phyloP scores from a whole-genome alignment of 1,140 invertebrate genomes.

The Sinonovacula constricta region DNA sequence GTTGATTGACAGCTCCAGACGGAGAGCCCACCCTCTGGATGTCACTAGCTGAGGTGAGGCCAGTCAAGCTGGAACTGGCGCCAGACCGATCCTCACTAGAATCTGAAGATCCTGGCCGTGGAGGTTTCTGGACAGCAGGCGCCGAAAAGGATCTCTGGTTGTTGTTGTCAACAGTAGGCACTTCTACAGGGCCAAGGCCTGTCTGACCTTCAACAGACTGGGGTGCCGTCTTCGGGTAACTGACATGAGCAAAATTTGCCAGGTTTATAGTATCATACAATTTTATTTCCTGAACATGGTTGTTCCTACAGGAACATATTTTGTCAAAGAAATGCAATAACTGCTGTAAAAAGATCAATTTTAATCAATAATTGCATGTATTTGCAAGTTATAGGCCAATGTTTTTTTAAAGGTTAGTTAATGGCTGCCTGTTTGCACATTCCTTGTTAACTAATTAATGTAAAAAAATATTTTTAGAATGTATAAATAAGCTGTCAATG shows the following conservation, averaged over 20 bases:
- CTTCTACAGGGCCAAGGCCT: conserved; percentile 53
- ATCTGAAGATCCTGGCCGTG: conserved; percentile 64
- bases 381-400: no score
- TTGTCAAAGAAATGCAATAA: neutral
- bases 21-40: conserved; percentile 54
- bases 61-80: conserved; percentile 66
- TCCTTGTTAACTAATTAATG: no score
- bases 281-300: no score
- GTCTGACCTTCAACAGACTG: conserved; percentile 62
- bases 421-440: no score
- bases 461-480: no score
- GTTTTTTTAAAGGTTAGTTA: no score
- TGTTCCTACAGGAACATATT: no score
- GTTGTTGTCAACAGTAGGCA: conserved; percentile 21
- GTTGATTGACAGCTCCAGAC: conserved; percentile 25
- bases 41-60: conserved; percentile 70
- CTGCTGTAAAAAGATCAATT: no score
- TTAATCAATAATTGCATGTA: no score
- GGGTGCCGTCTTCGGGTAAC: conserved; percentile 71
- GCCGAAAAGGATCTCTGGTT: conserved; percentile 63
- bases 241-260: no score
- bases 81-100: conserved; percentile 58
- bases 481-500: no score
- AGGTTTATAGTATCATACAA: no score
- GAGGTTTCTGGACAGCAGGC: conserved; percentile 58